Percentiles rank a stretch among this genome's conserved stretches.
These are phyloP conservation scores for Trissoscelio sp. DNA, from an alignment of 2,888 invertebrate species.

Conservation along the genomic window DNA sequence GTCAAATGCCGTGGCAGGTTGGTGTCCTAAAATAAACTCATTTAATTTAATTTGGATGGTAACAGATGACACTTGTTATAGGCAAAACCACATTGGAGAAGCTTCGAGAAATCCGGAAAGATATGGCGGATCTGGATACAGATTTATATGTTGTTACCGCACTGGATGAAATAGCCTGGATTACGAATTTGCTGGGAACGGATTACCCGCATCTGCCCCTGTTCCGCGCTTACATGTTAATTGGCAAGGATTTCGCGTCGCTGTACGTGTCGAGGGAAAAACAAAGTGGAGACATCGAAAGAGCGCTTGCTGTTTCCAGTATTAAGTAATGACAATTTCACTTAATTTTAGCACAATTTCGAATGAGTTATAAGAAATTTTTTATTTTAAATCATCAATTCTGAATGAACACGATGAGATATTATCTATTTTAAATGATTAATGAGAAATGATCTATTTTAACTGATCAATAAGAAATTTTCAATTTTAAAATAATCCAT, in stretches of 20 bases:
- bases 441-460: too few species aligned
- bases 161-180: constrained; percentile 84
- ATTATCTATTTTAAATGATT: too few species aligned
- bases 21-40: constrained; percentile 6
- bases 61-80: constrained; percentile 37
- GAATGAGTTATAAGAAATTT: too few species aligned
- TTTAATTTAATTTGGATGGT: not conserved
- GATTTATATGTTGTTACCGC: constrained; percentile 82
- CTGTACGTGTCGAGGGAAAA: constrained; percentile 83
- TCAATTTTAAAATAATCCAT: too few species aligned
- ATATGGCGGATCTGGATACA: constrained; percentile 66
- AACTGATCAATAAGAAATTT: too few species aligned
- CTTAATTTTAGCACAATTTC: not conserved
- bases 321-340: constrained; percentile 37
- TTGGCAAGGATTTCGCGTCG: constrained; percentile 70
- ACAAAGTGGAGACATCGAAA: constrained; percentile 66
- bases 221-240: constrained; percentile 77
- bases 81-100: constrained; percentile 72
- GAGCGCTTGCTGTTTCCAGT: constrained; percentile 30
- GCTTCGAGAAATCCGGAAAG: constrained; percentile 65
- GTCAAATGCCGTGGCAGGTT: constrained; percentile 78
- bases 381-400: too few species aligned
- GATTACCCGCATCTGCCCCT: constrained; percentile 83
- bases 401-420: too few species aligned
- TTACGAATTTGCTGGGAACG: constrained; percentile 84